Percentiles rank a stretch among this genome's conserved stretches.
phyloP scores from a whole-genome alignment of 2,797 vertebrate genomes.

The Erpetoichthys calabaricus region DNA sequence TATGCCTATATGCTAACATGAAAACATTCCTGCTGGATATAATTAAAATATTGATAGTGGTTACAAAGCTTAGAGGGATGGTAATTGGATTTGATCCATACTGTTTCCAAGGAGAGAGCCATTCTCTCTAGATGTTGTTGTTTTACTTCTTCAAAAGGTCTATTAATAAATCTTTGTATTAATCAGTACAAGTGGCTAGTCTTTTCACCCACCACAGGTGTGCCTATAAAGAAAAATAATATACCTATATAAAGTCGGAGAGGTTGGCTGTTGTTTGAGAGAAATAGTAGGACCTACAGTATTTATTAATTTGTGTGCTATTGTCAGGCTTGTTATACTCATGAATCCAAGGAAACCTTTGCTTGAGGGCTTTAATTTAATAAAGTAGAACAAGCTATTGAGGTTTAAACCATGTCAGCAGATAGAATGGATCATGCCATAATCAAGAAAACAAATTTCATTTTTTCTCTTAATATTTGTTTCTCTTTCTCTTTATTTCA shows the following conservation, averaged over 20 bases:
- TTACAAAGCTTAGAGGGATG: neutral
- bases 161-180: neutral
- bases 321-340: neutral
- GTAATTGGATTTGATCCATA: slow-evolving; percentile 3
- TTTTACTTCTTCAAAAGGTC: neutral
- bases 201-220: too few relatives aligned
- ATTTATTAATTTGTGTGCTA: neutral
- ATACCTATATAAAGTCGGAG: too few relatives aligned
- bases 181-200: neutral
- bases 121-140: neutral
- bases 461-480: too few relatives aligned
- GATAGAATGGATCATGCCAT: neutral
- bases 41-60: slow-evolving; percentile 5
- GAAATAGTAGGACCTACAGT: neutral
- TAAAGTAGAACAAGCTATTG: neutral
- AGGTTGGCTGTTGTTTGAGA: neutral
- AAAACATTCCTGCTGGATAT: neutral
- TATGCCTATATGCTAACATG: neutral
- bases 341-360: neutral
- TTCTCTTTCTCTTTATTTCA: too few relatives aligned
- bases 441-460: too few relatives aligned
- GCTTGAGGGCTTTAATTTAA: neutral
- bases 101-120: neutral
- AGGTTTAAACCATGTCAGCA: neutral
- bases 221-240: too few relatives aligned